These are phyloP conservation scores for Mormyrus lacerda DNA, from an alignment of 2,113 vertebrate genomes.

Conservation along the genomic window DNA sequence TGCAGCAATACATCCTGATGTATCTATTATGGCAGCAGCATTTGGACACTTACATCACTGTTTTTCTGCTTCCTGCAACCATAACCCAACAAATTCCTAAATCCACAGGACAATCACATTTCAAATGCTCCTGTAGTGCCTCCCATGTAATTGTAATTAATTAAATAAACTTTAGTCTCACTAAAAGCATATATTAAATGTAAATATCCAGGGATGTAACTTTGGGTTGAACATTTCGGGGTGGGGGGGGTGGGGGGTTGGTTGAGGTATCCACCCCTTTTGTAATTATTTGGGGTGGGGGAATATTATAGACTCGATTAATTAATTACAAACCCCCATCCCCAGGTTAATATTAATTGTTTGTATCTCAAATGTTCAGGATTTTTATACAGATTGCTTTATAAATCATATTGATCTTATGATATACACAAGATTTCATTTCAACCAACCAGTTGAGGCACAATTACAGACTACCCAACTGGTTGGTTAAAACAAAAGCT, in stretches of 20 bases:
- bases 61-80: neutral
- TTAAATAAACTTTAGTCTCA: neutral
- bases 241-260: too few relatives aligned
- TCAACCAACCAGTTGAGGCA: neutral
- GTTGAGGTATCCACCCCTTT: neutral
- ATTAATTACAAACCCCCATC: too few relatives aligned
- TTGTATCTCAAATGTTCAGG: neutral
- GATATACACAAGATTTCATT: neutral
- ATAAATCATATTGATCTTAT: neutral
- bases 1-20: neutral
- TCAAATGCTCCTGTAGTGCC: slow-evolving; percentile 24
- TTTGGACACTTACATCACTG: slow-evolving; percentile 21
- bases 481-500: neutral
- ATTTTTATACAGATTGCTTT: neutral
- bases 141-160: neutral
- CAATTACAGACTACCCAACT: neutral
- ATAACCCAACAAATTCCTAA: slow-evolving; percentile 31
- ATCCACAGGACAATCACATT: slow-evolving; percentile 47
- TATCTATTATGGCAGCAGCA: neutral
- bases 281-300: neutral
- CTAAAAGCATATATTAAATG: neutral
- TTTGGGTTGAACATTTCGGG: too few relatives aligned
- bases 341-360: neutral
- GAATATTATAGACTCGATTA: too few relatives aligned
- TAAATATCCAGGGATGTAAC: neutral